phyloP scores from a whole-genome alignment of 2,797 vertebrate genomes.

The Acipenser oxyrinchus region DNA sequence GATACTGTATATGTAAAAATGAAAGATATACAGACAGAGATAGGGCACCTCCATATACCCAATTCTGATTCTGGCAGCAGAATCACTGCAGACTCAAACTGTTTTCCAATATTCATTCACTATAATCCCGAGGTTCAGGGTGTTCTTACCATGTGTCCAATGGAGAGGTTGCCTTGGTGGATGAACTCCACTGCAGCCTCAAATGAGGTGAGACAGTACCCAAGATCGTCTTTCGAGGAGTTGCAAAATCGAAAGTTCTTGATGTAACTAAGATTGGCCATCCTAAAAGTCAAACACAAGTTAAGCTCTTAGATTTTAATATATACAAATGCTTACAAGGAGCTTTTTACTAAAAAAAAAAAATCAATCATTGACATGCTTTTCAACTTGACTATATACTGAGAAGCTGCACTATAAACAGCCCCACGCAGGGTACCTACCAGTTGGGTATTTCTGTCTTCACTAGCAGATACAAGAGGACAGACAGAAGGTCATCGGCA shows the following conservation, averaged over 20 bases:
- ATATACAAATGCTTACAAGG: neutral
- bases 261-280: constrained; percentile 94
- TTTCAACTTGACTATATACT: too few relatives aligned
- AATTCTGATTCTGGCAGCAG: too few relatives aligned
- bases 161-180: constrained; percentile 76
- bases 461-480: constrained; percentile 84
- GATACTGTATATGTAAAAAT: too few relatives aligned
- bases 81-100: too few relatives aligned
- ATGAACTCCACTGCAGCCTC: constrained; percentile 88
- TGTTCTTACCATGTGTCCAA: constrained; percentile 48
- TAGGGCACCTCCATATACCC: too few relatives aligned
- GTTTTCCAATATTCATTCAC: too few relatives aligned
- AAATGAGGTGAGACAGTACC: constrained; percentile 86
- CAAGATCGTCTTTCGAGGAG: constrained; percentile 83
- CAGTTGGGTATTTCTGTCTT: constrained; percentile 97
- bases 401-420: too few relatives aligned
- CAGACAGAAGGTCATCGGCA: constrained; percentile 88
- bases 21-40: too few relatives aligned
- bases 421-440: constrained; percentile 46
- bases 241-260: constrained; percentile 90
- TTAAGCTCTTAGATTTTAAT: too few relatives aligned
- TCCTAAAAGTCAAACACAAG: constrained; percentile 54
- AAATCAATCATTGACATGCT: neutral
- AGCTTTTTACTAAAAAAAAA: neutral
- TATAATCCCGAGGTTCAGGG: too few relatives aligned